phyloP scores from a whole-genome alignment of 2,797 vertebrate species.

The Sylvia borin region DNA sequence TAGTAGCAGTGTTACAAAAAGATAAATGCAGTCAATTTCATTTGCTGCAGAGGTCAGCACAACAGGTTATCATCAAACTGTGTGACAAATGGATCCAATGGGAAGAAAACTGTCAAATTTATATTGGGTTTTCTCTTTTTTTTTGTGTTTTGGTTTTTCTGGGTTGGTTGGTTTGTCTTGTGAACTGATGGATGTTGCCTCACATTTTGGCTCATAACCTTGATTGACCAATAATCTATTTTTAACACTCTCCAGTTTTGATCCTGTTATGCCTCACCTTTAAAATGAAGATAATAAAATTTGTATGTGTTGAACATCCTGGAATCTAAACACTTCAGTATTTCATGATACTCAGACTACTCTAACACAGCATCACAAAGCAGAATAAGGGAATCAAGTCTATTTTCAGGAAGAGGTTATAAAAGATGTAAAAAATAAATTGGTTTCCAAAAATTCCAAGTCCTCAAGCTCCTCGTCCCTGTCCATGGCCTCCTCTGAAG shows the following conservation, averaged over 20 bases:
- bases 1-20: background rate
- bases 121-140: fast-evolving
- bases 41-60: background rate
- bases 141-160: background rate
- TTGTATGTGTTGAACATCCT: background rate
- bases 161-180: background rate
- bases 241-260: background rate
- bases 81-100: background rate
- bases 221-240: background rate
- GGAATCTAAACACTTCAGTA: background rate
- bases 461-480: background rate
- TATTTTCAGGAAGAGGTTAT: background rate
- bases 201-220: background rate
- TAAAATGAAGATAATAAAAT: background rate
- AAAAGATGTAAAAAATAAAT: background rate
- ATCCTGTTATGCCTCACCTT: background rate
- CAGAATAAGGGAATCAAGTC: background rate
- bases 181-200: background rate
- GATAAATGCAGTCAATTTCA: background rate
- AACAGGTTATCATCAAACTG: background rate
- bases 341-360: background rate
- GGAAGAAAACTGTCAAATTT: background rate
- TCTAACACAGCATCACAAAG: background rate
- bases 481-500: background rate
- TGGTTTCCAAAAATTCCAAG: background rate